Conservation (phyloP, 2,888 invertebrate species). For the Nymphalis c-album region DNA sequence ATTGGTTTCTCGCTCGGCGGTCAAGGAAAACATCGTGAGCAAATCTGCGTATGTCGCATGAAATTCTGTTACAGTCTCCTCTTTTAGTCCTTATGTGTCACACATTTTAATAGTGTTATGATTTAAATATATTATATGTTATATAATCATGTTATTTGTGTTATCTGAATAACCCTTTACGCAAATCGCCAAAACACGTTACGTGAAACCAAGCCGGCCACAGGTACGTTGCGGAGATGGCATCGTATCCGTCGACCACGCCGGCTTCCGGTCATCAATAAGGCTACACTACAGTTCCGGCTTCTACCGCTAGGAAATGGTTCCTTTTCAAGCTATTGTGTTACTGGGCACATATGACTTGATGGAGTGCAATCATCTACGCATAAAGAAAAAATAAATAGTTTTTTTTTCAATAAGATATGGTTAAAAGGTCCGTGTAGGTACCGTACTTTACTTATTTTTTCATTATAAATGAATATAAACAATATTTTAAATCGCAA, state of each 20-base stretch:
- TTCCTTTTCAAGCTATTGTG: conserved; percentile 35
- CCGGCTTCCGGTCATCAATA: conserved; percentile 41
- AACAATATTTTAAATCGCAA: too few relatives aligned
- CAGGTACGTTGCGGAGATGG: conserved; percentile 27
- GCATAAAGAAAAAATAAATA: too few relatives aligned
- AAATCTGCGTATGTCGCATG: too few relatives aligned
- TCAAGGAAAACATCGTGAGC: too few relatives aligned
- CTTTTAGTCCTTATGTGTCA: too few relatives aligned
- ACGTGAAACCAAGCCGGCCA: background rate
- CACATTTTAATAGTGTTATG: too few relatives aligned
- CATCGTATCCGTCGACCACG: conserved; percentile 31
- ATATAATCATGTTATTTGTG: background rate
- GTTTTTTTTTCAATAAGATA: too few relatives aligned
- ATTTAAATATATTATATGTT: too few relatives aligned
- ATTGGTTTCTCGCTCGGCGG: too few relatives aligned
- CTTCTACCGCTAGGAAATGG: conserved; percentile 30
- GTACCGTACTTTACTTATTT: background rate
- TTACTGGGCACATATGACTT: conserved; percentile 26
- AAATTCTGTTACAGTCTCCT: too few relatives aligned
- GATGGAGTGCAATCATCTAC: conserved; percentile 12
- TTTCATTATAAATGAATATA: too few relatives aligned
- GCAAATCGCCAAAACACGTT: background rate
- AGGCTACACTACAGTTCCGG: conserved; percentile 35
- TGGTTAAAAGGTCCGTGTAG: background rate
- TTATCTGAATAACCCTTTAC: background rate